phyloP scores from a whole-genome alignment of 1,140 invertebrate genomes.

The Papilio xuthus region DNA sequence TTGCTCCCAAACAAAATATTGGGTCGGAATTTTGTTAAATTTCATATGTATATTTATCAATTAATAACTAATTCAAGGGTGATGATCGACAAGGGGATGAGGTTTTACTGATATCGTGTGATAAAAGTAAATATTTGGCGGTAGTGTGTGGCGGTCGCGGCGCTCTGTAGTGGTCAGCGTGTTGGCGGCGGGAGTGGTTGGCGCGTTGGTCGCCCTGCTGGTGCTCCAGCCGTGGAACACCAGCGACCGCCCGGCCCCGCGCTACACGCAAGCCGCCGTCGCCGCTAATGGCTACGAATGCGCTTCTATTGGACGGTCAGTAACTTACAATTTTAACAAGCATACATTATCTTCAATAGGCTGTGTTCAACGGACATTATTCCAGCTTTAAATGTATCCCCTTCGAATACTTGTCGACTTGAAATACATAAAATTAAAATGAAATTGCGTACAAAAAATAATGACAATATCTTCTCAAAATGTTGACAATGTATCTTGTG shows the following conservation, averaged over 20 bases:
- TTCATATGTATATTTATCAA: constrained; percentile 23
- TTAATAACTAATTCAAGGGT: constrained; percentile 1
- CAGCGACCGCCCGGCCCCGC: constrained; percentile 63
- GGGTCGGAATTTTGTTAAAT: constrained; percentile 15
- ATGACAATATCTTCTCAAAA: too few relatives aligned
- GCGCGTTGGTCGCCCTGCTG: constrained; percentile 71
- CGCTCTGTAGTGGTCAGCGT: constrained; percentile 61
- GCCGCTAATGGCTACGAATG: constrained; percentile 90
- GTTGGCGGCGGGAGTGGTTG: constrained; percentile 66
- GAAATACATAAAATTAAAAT: too few relatives aligned
- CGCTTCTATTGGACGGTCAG: constrained; percentile 87
- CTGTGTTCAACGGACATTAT: background rate
- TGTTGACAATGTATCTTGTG: too few relatives aligned
- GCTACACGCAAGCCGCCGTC: constrained; percentile 86
- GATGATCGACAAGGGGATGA: constrained; percentile 19
- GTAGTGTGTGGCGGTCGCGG: constrained; percentile 50
- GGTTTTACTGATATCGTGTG: constrained; percentile 10
- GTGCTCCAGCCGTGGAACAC: constrained; percentile 72
- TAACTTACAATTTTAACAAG: constrained; percentile 22
- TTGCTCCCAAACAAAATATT: constrained; percentile 32
- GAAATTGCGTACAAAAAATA: too few relatives aligned
- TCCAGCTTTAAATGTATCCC: background rate
- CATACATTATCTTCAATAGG: background rate
- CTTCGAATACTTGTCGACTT: too few relatives aligned
- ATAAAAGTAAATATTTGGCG: constrained; percentile 16